phyloP scores from a whole-genome alignment of 1,140 invertebrate species.

The Lerema accius region DNA sequence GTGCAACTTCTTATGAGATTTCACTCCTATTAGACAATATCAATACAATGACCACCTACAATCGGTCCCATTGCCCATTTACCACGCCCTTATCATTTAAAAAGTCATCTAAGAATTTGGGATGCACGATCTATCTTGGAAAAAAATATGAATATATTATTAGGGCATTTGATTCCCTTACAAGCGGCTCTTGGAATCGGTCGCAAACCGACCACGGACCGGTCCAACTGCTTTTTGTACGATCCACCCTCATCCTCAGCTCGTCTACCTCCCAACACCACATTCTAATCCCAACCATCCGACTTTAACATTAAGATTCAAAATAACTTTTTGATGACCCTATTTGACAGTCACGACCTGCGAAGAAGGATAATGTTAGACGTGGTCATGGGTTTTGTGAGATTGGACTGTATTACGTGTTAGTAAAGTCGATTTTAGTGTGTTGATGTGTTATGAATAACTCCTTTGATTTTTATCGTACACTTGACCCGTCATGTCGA shows the following conservation, averaged over 20 bases:
- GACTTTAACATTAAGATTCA: constrained; percentile 23
- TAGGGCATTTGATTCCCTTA: constrained; percentile 59
- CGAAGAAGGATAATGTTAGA: constrained; percentile 67
- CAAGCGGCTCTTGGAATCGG: constrained; percentile 57
- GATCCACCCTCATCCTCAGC: constrained; percentile 65
- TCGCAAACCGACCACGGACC: constrained; percentile 48
- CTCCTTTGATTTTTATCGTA: constrained; percentile 75
- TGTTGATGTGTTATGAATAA: constrained; percentile 50
- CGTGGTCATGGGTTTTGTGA: constrained; percentile 32
- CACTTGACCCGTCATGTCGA: constrained; percentile 76
- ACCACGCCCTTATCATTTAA: neutral
- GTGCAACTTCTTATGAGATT: neutral
- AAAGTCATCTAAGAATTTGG: constrained; percentile 24
- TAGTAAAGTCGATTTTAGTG: constrained; percentile 41
- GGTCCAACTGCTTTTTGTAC: constrained; percentile 69
- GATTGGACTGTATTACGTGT: constrained; percentile 39
- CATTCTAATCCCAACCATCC: constrained; percentile 37
- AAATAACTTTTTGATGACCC: neutral
- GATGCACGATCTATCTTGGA: constrained; percentile 39
- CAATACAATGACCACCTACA: neutral
- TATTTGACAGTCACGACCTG: constrained; percentile 70
- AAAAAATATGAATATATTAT: constrained; percentile 70
- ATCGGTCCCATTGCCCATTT: neutral
- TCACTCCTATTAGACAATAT: neutral
- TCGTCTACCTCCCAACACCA: constrained; percentile 41